phyloP scores from a whole-genome alignment of 1,140 invertebrate species.

The Dendrolimus punctatus region DNA sequence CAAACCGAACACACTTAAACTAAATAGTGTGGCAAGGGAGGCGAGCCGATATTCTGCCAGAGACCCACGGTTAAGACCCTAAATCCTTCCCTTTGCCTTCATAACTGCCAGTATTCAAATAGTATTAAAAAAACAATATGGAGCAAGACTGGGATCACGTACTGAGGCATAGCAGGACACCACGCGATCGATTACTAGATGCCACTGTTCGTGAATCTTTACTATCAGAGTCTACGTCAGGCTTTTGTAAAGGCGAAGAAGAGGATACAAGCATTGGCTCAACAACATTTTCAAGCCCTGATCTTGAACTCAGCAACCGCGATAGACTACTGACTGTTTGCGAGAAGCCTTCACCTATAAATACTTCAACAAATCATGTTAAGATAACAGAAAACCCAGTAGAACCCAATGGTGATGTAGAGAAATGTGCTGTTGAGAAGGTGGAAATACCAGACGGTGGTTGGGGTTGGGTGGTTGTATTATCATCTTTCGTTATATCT shows the following conservation, averaged over 20 bases:
- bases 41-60: constrained; percentile 63
- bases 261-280: constrained; percentile 35
- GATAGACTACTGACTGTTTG: constrained; percentile 19
- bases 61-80: constrained; percentile 67
- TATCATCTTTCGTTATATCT: constrained; percentile 87
- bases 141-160: constrained; percentile 33
- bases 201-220: constrained; percentile 39
- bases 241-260: constrained; percentile 51
- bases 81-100: constrained; percentile 14
- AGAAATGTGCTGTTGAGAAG: constrained; percentile 32
- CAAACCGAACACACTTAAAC: constrained; percentile 56
- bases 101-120: constrained; percentile 45
- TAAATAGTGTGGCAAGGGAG: constrained; percentile 56
- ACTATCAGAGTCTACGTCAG: constrained; percentile 56
- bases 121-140: constrained; percentile 40
- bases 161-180: constrained; percentile 35
- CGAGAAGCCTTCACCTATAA: constrained; percentile 4
- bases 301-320: constrained; percentile 37
- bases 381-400: constrained; percentile 32
- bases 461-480: constrained; percentile 92
- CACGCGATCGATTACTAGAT: constrained; percentile 25
- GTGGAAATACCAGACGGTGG: constrained; percentile 79
- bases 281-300: constrained; percentile 49
- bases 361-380: constrained; percentile 10
- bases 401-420: constrained; percentile 18